phyloP scores from a whole-genome alignment of 2,888 invertebrate species.

The Drosophila rellima region DNA sequence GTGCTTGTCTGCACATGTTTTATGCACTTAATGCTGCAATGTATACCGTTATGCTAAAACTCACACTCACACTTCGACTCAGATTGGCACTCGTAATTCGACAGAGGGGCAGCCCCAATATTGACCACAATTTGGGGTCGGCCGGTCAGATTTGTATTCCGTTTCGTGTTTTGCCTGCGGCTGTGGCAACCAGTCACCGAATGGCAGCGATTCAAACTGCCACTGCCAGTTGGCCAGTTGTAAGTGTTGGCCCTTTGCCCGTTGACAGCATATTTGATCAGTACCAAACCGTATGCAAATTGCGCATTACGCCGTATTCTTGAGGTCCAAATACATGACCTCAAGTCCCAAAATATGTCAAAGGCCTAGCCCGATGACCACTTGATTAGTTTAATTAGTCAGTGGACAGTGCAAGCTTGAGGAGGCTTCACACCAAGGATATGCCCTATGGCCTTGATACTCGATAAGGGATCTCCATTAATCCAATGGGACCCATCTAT shows the following conservation, averaged over 20 bases:
- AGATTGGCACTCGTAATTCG: constrained; percentile 10
- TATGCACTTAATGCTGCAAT: constrained; percentile 20
- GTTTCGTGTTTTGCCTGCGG: constrained; percentile 10
- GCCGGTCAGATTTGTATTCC: neutral
- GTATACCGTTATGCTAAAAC: constrained; percentile 16
- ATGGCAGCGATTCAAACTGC: neutral
- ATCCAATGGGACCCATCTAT: neutral
- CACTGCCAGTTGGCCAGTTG: neutral
- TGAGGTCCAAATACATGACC: neutral
- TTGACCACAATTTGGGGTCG: constrained; percentile 52
- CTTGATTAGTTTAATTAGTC: constrained; percentile 29
- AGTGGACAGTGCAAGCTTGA: neutral
- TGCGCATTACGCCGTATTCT: neutral
- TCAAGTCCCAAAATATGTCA: neutral
- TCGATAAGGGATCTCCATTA: neutral
- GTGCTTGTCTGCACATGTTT: constrained; percentile 32
- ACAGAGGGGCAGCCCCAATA: constrained; percentile 42
- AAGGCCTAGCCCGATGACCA: constrained; percentile 3
- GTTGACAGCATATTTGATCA: constrained; percentile 47
- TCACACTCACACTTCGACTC: constrained; percentile 4
- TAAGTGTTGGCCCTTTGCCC: neutral
- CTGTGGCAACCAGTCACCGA: constrained; percentile 22
- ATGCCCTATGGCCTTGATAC: too few relatives aligned
- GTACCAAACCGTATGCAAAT: constrained; percentile 12
- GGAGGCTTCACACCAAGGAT: too few relatives aligned